Evolutionary conservation across 2,888 invertebrate genomes (phyloP), one percentile per base, ranked within the genome.

Genomic region (Caenorhabditis sulstoni): DNA sequence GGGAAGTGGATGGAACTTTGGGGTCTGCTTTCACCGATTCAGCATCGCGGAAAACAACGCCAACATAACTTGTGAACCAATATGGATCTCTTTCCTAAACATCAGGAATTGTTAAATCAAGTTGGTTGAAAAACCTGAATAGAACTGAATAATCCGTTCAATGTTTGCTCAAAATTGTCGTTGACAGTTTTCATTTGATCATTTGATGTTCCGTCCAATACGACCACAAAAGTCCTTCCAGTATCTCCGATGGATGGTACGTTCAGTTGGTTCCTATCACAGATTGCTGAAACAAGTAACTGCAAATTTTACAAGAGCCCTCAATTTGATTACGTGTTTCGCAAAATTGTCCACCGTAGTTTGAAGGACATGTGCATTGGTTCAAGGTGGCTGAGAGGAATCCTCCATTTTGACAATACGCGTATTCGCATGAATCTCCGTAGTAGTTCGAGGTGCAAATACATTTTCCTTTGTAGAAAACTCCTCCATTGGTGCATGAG

Each of bases 401-500:
- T 4, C 82, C 84, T 29, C 85, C 84, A 29, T 82, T 79, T 49
- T 71, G 64, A 45, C 86, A 86, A 20, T 66, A 61, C 4, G 81
- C 75, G 20, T 79, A 64, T 68, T 81, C 67, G 37, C 83, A 85
- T 18, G 57, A 23, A 11, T 76, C 76, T n/a, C 86, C 86, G 20
- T 55, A 66, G 70, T 81, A 86, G 41, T 78, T 70, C 8, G 86
- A 78, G 1, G 82, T 65, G 45, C 86, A 86, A 14, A 85, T 47
- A 44, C 86, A 86, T 29, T 55, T 50, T 37, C 82, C 81, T 18
- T 75, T 64, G 55, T 71, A 53, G 53, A 44, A 82, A 1, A 82
- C 79, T 12, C 82, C 87, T 18, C 87, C 87, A 45, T 87, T 87
- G 9, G 86, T 82, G 55, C 87, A 87, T 2, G 73, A 83, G 12